Percentiles rank a stretch among this genome's conserved stretches.
Evolutionary conservation across 2,113 vertebrate species (phyloP).

Genomic region (Falco punctatus): DNA sequence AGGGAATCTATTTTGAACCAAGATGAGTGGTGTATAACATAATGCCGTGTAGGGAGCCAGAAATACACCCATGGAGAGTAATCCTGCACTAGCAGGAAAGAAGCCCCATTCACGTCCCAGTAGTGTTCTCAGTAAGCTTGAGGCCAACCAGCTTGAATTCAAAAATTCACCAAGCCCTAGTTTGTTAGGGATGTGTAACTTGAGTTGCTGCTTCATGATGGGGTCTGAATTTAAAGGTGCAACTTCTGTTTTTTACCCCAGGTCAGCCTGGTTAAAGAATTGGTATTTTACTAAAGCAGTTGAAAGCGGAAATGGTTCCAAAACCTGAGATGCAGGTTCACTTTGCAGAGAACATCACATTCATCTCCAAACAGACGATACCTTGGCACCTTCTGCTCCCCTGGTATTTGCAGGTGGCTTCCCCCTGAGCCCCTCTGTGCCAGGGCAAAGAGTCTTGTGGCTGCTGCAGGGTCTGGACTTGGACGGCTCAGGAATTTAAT

Average conservation of each 20-base stretch:
- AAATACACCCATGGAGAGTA: not conserved
- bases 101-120: not conserved
- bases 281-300: not conserved
- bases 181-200: not conserved
- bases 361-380: not conserved
- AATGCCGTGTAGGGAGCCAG: not conserved
- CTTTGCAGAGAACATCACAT: not conserved
- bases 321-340: not conserved
- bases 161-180: not conserved
- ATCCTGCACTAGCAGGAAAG: not conserved
- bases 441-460: not conserved
- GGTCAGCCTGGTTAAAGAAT: not conserved
- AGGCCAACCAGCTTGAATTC: not conserved
- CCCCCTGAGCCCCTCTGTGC: not conserved
- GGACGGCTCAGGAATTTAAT: not conserved
- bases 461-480: not conserved
- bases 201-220: not conserved
- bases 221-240: not conserved
- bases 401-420: not conserved
- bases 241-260: not conserved
- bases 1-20: not conserved
- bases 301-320: not conserved
- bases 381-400: not conserved
- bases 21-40: not conserved
- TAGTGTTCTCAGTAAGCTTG: not conserved